These are phyloP conservation scores for Calidris pugnax DNA, from an alignment of 2,113 vertebrate genomes.

Conservation along the genomic window DNA sequence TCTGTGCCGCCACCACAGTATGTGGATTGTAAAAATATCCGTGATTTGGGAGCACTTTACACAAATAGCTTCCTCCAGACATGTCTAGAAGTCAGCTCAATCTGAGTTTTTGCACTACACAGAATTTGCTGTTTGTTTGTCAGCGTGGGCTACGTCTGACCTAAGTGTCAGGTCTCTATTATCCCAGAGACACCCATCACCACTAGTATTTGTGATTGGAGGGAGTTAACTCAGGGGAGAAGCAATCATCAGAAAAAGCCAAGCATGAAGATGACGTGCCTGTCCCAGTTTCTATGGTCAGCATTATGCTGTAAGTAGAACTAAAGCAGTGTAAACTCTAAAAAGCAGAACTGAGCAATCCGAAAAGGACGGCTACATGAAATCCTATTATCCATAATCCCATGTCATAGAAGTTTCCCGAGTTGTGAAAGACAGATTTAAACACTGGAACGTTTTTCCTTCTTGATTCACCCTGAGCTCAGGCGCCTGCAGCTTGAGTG, in stretches of 20 bases:
- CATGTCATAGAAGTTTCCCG: not conserved
- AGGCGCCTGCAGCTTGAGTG: not conserved
- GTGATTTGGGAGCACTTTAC: not conserved
- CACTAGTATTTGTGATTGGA: not conserved
- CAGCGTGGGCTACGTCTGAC: not conserved
- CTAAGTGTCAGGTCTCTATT: not conserved
- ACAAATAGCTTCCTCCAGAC: not conserved
- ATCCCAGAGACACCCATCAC: not conserved
- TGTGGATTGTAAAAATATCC: not conserved
- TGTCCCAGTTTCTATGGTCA: not conserved
- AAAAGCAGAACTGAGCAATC: not conserved
- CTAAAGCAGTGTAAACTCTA: not conserved
- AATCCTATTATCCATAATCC: not conserved
- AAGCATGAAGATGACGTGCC: not conserved
- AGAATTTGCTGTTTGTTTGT: not conserved
- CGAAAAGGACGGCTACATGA: not conserved
- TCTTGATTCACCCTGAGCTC: not conserved
- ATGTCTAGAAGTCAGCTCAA: not conserved
- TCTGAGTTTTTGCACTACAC: not conserved
- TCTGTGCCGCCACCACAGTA: not conserved
- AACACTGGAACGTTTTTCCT: not conserved
- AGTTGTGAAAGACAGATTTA: not conserved
- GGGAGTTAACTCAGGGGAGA: not conserved
- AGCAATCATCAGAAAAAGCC: not conserved
- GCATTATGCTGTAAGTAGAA: not conserved